Percentiles rank a stretch among this genome's conserved stretches.
Evolutionary conservation across 1,140 invertebrate species (phyloP).

Genomic region (Harpegnathos saltator): DNA sequence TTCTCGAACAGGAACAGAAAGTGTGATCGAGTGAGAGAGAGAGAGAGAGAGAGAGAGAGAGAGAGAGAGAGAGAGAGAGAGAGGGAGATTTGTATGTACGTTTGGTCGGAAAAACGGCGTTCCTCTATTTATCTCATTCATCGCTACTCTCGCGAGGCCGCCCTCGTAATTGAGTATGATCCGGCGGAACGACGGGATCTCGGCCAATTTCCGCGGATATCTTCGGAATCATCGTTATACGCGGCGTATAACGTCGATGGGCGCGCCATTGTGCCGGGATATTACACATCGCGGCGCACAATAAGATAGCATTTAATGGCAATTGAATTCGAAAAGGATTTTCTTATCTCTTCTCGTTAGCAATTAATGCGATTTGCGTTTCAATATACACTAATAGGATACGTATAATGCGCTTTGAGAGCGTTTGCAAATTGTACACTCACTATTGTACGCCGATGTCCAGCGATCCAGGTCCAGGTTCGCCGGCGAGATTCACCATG

Average conservation of each 20-base stretch:
- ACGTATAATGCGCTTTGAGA: too few species aligned
- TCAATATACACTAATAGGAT: too few species aligned
- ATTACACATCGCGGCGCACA: neutral
- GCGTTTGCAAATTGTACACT: too few species aligned
- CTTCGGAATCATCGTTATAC: neutral
- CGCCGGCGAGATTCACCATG: too few species aligned
- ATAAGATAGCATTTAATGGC: neutral
- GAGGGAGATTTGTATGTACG: slow-evolving; percentile 1
- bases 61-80: slow-evolving; percentile 26
- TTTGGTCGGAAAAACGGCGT: slow-evolving; percentile 26
- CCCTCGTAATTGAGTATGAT: slow-evolving; percentile 25
- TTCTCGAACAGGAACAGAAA: slow-evolving; percentile 25
- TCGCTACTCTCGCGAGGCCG: neutral
- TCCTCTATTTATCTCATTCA: neutral
- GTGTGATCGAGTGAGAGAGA: slow-evolving; percentile 31
- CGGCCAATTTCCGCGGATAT: slow-evolving; percentile 1
- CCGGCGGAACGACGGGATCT: neutral
- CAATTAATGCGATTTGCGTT: too few species aligned
- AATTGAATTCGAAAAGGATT: neutral
- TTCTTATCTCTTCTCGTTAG: too few species aligned
- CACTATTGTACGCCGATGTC: too few species aligned
- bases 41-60: slow-evolving; percentile 20
- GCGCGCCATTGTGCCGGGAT: neutral
- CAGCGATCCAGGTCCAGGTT: too few species aligned
- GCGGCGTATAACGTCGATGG: neutral